These are phyloP conservation scores for Cynodonichthys magdalenae DNA, from an alignment of 2,797 vertebrate species.

Conservation along the genomic window DNA sequence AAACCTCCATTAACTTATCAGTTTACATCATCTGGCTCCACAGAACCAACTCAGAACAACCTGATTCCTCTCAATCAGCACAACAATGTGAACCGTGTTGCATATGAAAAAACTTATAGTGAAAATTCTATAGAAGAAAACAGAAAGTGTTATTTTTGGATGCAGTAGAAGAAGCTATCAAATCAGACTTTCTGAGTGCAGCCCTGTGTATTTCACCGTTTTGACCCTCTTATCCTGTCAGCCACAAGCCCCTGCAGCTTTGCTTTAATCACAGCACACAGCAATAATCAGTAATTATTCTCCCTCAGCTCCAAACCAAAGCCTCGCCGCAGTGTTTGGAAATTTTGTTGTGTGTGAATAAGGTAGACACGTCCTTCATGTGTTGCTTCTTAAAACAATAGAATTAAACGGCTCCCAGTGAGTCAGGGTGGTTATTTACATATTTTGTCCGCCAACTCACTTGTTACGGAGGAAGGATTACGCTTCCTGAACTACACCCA, in stretches of 20 bases:
- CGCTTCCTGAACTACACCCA: conserved; percentile 57
- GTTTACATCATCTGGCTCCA: conserved; percentile 30
- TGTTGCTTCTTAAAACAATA: conserved; percentile 1
- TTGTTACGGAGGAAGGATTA: conserved; percentile 39
- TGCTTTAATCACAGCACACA: conserved; percentile 51
- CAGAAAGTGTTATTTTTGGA: conserved; percentile 20
- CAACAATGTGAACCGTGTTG: no score
- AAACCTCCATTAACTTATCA: conserved; percentile 64
- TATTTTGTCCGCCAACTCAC: conserved; percentile 15
- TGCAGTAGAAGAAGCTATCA: not conserved
- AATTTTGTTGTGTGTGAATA: no score
- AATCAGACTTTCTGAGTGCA: not conserved
- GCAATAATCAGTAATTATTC: conserved; percentile 71
- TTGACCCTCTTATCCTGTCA: conserved; percentile 62
- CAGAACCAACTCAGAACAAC: not conserved
- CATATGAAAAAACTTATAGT: not conserved
- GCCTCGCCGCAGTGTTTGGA: no score
- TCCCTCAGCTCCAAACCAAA: conserved; percentile 36
- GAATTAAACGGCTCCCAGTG: conserved; percentile 13
- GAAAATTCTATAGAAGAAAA: conserved; percentile 7
- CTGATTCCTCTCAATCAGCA: conserved; percentile 5
- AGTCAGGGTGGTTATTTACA: conserved; percentile 40
- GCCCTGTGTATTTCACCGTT: conserved; percentile 36
- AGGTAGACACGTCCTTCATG: not conserved
- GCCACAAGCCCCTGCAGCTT: conserved; percentile 48